Evolutionary conservation across 2,797 vertebrate species (phyloP).

Genomic region (Acipenser oxyrinchus): DNA sequence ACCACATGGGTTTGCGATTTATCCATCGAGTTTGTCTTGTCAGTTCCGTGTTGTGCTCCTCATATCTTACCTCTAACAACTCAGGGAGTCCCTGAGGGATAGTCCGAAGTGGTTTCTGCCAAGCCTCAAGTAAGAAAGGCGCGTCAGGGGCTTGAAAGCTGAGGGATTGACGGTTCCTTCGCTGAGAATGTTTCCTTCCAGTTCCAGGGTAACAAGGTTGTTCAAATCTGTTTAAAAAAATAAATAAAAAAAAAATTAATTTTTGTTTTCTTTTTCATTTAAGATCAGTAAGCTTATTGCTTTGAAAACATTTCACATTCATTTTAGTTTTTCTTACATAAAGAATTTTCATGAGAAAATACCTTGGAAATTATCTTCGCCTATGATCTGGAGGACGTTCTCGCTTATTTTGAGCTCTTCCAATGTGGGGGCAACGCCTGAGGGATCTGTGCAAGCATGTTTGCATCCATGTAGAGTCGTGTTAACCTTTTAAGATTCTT

Average conservation of each 20-base stretch:
- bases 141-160: slow-evolving; percentile 67
- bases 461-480: slow-evolving; percentile 88
- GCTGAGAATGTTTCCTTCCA: slow-evolving; percentile 86
- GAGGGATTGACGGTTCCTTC: slow-evolving; percentile 74
- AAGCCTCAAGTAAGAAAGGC: slow-evolving; percentile 78
- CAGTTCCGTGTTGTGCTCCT: background rate
- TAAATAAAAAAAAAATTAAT: background rate
- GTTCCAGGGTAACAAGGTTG: slow-evolving; percentile 80
- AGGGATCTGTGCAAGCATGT: slow-evolving; percentile 71
- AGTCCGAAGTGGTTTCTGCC: slow-evolving; percentile 85
- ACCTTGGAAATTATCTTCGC: slow-evolving; percentile 74
- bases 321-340: too few relatives aligned
- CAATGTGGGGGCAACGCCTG: slow-evolving; percentile 68
- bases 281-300: too few relatives aligned
- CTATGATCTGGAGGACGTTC: slow-evolving; percentile 69
- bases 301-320: too few relatives aligned
- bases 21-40: background rate
- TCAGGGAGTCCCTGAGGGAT: slow-evolving; percentile 83
- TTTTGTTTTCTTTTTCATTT: too few relatives aligned
- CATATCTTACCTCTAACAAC: slow-evolving; percentile 69
- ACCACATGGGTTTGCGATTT: too few relatives aligned
- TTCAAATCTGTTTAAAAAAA: slow-evolving; percentile 59
- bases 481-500: slow-evolving; percentile 79
- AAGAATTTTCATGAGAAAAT: slow-evolving; percentile 20
- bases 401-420: slow-evolving; percentile 94